These are phyloP conservation scores for Atta colombica DNA, from an alignment of 1,140 invertebrate species.

Conservation along the genomic window DNA sequence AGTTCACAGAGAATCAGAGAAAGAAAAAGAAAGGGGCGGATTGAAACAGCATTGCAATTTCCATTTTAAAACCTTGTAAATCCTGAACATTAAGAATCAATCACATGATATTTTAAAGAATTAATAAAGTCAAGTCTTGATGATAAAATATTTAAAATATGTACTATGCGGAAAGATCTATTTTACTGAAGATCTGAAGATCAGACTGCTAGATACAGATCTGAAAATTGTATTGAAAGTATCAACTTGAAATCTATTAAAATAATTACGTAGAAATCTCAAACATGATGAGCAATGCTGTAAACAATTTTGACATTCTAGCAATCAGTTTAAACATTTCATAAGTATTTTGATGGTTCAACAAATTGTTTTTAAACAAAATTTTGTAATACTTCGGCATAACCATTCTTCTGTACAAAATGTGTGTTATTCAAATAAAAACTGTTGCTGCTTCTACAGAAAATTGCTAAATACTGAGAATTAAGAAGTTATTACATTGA, in stretches of 20 bases:
- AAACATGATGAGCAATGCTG: no score
- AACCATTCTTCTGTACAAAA: background rate
- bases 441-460: background rate
- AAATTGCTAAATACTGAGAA: background rate
- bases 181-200: no score
- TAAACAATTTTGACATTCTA: no score
- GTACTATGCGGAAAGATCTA: no score
- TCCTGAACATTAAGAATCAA: constrained; percentile 15
- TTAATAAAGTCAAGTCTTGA: constrained; percentile 1
- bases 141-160: background rate
- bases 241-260: no score
- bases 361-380: no score
- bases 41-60: constrained; percentile 52
- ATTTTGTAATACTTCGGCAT: no score
- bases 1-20: constrained; percentile 34
- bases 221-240: no score
- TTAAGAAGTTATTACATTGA: background rate
- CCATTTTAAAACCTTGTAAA: constrained; percentile 24
- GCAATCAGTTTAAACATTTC: no score
- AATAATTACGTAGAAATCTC: no score
- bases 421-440: background rate
- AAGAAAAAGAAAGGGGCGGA: background rate
- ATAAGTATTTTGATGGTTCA: no score
- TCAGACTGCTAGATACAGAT: no score
- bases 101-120: constrained; percentile 1